phyloP scores from a whole-genome alignment of 2,113 vertebrate species.

The Acrocephalus arundinaceus region DNA sequence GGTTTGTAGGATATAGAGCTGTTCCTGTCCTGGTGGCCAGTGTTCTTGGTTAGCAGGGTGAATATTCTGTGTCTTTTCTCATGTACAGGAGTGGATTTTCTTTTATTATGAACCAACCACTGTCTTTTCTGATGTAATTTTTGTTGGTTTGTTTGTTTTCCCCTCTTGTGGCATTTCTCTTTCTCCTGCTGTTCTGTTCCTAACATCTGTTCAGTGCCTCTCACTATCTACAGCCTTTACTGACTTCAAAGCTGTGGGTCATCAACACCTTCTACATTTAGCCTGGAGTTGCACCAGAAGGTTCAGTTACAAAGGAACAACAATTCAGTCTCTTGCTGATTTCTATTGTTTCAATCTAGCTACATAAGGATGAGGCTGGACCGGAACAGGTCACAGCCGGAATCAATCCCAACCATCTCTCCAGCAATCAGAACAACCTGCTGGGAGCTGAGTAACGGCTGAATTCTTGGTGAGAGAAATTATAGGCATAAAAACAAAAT shows the following conservation, averaged over 20 bases:
- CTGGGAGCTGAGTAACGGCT: conserved; percentile 23
- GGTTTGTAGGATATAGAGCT: neutral
- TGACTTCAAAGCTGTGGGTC: neutral
- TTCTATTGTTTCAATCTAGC: conserved; percentile 30
- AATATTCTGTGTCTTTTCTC: neutral
- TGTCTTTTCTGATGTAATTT: neutral
- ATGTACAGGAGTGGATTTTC: neutral
- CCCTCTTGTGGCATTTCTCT: neutral
- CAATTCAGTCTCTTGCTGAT: neutral
- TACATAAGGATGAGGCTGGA: neutral
- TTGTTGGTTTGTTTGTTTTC: neutral
- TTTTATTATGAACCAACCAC: neutral
- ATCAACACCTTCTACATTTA: neutral
- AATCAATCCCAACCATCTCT: conserved; percentile 42
- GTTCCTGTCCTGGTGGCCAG: neutral
- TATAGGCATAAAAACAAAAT: conserved; percentile 55
- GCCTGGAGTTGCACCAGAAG: neutral
- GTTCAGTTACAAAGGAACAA: conserved; percentile 6
- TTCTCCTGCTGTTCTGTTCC: neutral
- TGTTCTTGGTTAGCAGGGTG: neutral
- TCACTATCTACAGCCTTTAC: neutral
- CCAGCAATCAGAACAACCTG: conserved; percentile 53
- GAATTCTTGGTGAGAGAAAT: conserved; percentile 39
- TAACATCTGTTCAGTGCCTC: neutral
- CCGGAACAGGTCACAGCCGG: neutral